Base-by-base conservation (phyloP, 2,888 invertebrate species). In the Apoda limacodes region DNA sequence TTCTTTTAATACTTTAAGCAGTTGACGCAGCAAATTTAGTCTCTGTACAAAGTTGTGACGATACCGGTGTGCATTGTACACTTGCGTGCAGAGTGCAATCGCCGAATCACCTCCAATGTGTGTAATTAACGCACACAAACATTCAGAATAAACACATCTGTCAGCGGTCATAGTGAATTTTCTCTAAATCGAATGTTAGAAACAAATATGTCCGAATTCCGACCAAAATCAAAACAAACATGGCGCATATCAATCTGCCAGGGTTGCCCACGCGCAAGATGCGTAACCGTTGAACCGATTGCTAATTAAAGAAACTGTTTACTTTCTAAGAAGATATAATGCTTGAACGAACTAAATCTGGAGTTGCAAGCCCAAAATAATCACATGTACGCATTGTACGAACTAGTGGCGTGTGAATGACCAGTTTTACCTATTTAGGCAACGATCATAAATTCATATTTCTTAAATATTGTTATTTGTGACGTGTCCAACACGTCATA, bases 221-320 rank as follows among this genome's bases (percentile, higher is more conserved):
- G 46, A 45, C 44, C 45, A 46, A 46, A 40, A 53, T 25, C 45
- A 55, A 58, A 67, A 68, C 61, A 67, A 65, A 66, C 50, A 60
- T 38, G 48, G 61, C 53, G 48, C 43, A 35, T 54, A 64, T 67
- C 56, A 63, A 68, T 70, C 64, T 64, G 61, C 56, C 60, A 50
- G 44, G 37, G 39, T 17, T 17, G 60, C 72, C 71, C 71, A 72
- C 75, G 67, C 68, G 53, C 49, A 48, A 59, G 59, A 7, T 17
- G 17, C 60, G 62, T 59, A 61, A 59, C 59, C 52, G 54, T 56
- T 56, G 48, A 55, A 55, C 61, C 50, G 61, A 45, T 47, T 56
- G 64, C 74, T 75, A 74, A 69, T 67, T 70, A 67, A 74, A 63
- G 54, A 36, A 46, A 32, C 39, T 75, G 75, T 76, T 75, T 76